A percentile compares a stretch with the other conserved stretches of the same genome.
These are phyloP conservation scores for Cactoblastis cactorum DNA, from an alignment of 2,888 invertebrate species.

Conservation along the genomic window DNA sequence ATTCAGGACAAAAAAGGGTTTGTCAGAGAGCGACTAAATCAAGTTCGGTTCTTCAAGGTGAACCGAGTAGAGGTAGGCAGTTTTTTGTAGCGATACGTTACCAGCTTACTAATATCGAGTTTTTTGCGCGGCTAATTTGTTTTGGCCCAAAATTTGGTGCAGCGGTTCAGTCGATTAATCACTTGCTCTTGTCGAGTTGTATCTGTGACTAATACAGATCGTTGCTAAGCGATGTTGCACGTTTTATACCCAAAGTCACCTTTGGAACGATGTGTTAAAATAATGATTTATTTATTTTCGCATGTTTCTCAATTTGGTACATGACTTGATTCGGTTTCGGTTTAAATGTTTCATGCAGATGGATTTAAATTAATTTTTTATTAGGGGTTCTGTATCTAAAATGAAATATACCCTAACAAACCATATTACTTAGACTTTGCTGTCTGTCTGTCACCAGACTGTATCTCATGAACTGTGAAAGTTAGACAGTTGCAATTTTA, in stretches of 20 bases:
- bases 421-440: too few relatives aligned
- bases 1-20: constrained; percentile 76
- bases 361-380: too few relatives aligned
- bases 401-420: too few relatives aligned
- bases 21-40: constrained; percentile 74
- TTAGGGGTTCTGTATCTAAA: too few relatives aligned
- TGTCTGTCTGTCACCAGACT: too few relatives aligned
- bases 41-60: constrained; percentile 71
- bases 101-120: constrained; percentile 48
- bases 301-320: not conserved
- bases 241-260: constrained; percentile 20
- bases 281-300: not conserved
- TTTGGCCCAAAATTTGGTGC: constrained; percentile 39
- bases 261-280: constrained; percentile 12
- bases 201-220: constrained; percentile 30
- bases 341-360: too few relatives aligned
- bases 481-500: too few relatives aligned
- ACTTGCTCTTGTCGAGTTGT: constrained; percentile 38
- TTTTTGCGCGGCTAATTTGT: constrained; percentile 32
- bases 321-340: not conserved
- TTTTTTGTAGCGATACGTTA: constrained; percentile 46
- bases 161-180: constrained; percentile 43
- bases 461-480: too few relatives aligned
- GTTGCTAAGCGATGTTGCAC: constrained; percentile 36
- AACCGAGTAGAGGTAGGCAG: constrained; percentile 54